Conservation (phyloP, 2,113 vertebrate genomes). For the Salvator merianae region DNA sequence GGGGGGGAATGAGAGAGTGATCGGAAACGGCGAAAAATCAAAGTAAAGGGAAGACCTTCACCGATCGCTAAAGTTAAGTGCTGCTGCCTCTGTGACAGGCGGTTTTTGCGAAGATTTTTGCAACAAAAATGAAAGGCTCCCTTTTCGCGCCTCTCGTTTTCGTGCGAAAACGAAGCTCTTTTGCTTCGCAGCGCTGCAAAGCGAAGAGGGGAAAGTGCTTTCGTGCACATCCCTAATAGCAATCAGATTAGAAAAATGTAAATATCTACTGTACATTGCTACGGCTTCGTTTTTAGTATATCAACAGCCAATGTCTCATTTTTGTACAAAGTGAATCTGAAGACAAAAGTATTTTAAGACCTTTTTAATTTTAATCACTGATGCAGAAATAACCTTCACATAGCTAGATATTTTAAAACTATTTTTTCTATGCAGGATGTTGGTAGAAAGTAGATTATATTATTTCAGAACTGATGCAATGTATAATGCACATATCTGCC, state of each 20-base stretch:
- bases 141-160: no score
- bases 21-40: no score
- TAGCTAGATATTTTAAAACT: background rate
- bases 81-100: no score
- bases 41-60: no score
- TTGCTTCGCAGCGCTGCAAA: no score
- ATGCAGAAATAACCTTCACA: background rate
- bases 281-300: conserved; percentile 3
- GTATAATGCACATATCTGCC: conserved; percentile 1
- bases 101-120: no score
- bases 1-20: no score
- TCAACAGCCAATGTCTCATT: background rate
- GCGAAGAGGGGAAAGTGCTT: no score
- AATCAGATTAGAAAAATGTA: background rate
- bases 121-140: no score
- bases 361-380: conserved; percentile 1
- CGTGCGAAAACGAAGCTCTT: no score
- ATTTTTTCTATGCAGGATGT: background rate
- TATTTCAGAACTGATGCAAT: conserved; percentile 19
- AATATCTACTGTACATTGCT: conserved; percentile 1
- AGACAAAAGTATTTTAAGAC: background rate
- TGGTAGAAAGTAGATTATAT: conserved; percentile 9
- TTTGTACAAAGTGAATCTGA: conserved; percentile 1
- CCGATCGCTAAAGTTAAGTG: no score
- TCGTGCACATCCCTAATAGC: no score